phyloP scores from a whole-genome alignment of 2,113 vertebrate species.

The Pachypanchax playfairii region DNA sequence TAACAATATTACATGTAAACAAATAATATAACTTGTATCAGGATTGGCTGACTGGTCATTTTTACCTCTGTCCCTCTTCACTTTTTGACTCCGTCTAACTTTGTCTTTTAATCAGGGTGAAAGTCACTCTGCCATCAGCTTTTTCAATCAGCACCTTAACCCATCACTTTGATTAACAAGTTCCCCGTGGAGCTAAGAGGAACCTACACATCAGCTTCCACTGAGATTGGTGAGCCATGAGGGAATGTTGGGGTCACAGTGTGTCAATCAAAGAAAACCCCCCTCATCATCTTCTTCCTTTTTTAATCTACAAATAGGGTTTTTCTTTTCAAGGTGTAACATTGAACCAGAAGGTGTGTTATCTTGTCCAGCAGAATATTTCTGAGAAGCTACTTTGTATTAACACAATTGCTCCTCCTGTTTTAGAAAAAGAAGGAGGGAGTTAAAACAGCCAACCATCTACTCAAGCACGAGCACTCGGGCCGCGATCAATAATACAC shows the following conservation, averaged over 20 bases:
- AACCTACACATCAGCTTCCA: slow-evolving; percentile 14
- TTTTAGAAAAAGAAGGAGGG: background rate
- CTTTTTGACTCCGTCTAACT: background rate
- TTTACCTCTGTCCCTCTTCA: background rate
- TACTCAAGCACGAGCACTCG: background rate
- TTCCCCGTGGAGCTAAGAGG: slow-evolving; percentile 27
- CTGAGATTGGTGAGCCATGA: slow-evolving; percentile 18
- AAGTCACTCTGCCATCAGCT: slow-evolving; percentile 36
- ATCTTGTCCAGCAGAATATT: slow-evolving; percentile 11
- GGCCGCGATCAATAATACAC: slow-evolving; percentile 20
- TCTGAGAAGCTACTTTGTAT: slow-evolving; percentile 17
- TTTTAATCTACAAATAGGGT: slow-evolving; percentile 66
- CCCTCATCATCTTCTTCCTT: slow-evolving; percentile 37
- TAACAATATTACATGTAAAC: background rate
- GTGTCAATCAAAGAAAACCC: slow-evolving; percentile 32
- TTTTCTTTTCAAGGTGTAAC: slow-evolving; percentile 26
- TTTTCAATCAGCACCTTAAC: slow-evolving; percentile 41
- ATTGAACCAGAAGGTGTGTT: slow-evolving; percentile 4
- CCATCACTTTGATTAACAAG: slow-evolving; percentile 49
- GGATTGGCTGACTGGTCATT: background rate
- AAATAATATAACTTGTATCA: background rate
- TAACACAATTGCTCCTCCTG: slow-evolving; percentile 38
- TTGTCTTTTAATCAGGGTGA: slow-evolving; percentile 67
- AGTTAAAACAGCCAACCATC: slow-evolving; percentile 5
- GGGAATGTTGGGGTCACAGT: slow-evolving; percentile 1